Evolutionary conservation across 1,140 invertebrate genomes (phyloP).

Genomic region (Mizuhopecten yessoensis): DNA sequence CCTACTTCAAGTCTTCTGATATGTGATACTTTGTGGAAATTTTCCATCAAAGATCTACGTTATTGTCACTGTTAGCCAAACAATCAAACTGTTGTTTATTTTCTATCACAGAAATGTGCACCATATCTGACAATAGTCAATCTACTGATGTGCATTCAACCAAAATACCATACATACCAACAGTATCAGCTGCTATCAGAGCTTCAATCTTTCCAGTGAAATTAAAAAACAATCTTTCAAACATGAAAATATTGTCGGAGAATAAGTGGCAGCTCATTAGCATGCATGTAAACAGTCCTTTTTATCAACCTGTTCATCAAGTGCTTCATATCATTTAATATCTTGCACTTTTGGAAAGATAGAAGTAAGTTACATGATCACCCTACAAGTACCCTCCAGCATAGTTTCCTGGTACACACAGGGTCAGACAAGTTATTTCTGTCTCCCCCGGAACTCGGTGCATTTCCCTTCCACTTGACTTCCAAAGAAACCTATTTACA

Average conservation of each 20-base stretch:
- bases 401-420: constrained; percentile 32
- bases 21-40: background rate
- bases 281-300: background rate
- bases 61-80: background rate
- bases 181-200: background rate
- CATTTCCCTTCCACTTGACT: constrained; percentile 17
- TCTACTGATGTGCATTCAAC: constrained; percentile 26
- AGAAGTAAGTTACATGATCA: background rate
- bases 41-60: background rate
- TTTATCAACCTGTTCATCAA: constrained; percentile 33
- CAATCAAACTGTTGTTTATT: background rate
- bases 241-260: constrained; percentile 4
- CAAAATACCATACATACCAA: background rate
- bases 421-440: constrained; percentile 9
- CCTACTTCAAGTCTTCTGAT: too few relatives aligned
- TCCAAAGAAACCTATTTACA: background rate
- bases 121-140: background rate
- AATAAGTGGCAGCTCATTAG: background rate
- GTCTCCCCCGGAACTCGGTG: background rate
- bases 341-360: background rate
- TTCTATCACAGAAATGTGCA: background rate
- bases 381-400: background rate
- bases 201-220: background rate
- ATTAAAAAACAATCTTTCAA: constrained; percentile 28
- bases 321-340: constrained; percentile 8